These are phyloP conservation scores for Hipparchia sbordonii DNA, from an alignment of 2,888 invertebrate genomes.

Conservation along the genomic window DNA sequence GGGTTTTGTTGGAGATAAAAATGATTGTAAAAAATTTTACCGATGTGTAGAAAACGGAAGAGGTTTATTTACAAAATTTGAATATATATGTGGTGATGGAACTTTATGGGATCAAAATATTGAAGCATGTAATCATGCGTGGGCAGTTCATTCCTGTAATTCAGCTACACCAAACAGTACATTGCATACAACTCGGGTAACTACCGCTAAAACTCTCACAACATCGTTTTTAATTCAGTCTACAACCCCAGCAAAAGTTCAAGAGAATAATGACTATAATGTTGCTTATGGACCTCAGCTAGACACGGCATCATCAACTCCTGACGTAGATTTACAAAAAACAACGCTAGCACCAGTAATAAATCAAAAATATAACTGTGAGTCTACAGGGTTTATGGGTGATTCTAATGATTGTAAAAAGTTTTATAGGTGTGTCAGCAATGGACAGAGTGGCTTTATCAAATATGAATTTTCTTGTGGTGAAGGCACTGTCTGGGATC, in stretches of 20 bases:
- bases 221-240: conserved; percentile 39
- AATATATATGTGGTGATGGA: conserved; percentile 83
- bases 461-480: conserved; percentile 83
- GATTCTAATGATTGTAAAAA: conserved; percentile 38
- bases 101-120: conserved; percentile 84
- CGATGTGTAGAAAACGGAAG: conserved; percentile 83
- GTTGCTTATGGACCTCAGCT: conserved; percentile 39
- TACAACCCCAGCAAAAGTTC: conserved; percentile 33
- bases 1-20: conserved; percentile 83
- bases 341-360: conserved; percentile 24
- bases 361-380: conserved; percentile 36
- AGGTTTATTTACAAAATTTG: conserved; percentile 75
- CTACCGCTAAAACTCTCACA: conserved; percentile 31
- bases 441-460: conserved; percentile 65
- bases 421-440: conserved; percentile 80
- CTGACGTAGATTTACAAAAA: conserved; percentile 24
- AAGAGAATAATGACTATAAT: conserved; percentile 38
- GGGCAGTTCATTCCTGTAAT: conserved; percentile 63
- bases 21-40: conserved; percentile 86
- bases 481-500: conserved; percentile 84
- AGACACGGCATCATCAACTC: conserved; percentile 31
- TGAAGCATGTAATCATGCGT: conserved; percentile 83
- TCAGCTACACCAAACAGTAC: conserved; percentile 24
- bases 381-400: conserved; percentile 38
- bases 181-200: conserved; percentile 26